Evolutionary conservation across 1,140 invertebrate genomes (phyloP), one percentile per base, ranked within the genome.

Genomic region (Eufriesea mexicana): DNA sequence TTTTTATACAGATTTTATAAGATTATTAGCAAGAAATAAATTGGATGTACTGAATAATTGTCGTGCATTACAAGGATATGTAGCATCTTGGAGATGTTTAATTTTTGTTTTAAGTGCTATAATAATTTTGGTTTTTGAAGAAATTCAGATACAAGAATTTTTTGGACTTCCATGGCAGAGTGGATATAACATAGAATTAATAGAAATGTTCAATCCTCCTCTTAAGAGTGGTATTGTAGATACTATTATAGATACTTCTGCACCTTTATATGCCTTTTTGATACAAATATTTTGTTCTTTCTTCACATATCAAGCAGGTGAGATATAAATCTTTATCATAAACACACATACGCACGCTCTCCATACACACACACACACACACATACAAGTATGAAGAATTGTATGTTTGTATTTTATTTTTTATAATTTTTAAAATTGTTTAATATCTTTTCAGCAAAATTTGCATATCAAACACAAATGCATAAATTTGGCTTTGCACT

Each of bases 401-500:
- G 18, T 59, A 42, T n/a, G 47, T 70, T 62, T 35, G 25, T 51
- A 57, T 7, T 18, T 72, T 64, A 7, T 28, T 4, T 62, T 70
- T 9, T 18, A 78, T 47, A 42, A n/a, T 23, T 59, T 42, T 66
- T 71, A 64, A 81, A 59, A 67, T 57, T 57, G 20, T 73, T 70
- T 72, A 64, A 67, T 82, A 84, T 73, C 83, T 77, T 91, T 92
- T 71, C 89, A 96, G 95, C 95, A 42, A 98, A 97, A 95, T 98
- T 97, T 89, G 95, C 97, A 16, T 98, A 97, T 92, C 97, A 97
- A 95, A 97, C 98, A 81, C 95, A 97, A 91, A 98, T 98, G 91
- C 97, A 98, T 91, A 95, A 95, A 66, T 96, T 98, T 89, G 96
- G 97, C 85, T 98, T 96, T 90, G 96, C 97, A 0, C 95, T 98